Conservation (phyloP, 2,888 invertebrate species). For the Leptopilina myrica region DNA sequence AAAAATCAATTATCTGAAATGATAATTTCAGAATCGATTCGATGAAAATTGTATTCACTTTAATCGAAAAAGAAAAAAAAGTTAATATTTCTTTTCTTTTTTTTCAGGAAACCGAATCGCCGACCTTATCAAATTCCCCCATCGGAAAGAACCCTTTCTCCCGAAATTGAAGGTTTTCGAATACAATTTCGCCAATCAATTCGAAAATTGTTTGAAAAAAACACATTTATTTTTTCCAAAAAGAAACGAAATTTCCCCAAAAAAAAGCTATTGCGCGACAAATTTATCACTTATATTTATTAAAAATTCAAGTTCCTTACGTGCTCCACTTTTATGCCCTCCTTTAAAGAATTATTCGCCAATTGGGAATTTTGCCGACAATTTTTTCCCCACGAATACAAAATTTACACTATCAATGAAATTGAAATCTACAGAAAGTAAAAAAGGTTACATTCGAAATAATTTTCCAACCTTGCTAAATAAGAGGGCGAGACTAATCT, state of each 20-base stretch:
- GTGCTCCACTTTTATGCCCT: conserved; percentile 31
- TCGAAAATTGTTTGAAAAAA: no score
- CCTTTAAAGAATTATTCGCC: conserved; percentile 5
- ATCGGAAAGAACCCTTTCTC: conserved; percentile 11
- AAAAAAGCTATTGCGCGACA: neutral
- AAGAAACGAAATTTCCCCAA: neutral
- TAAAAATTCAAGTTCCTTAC: neutral
- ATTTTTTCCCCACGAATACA: neutral
- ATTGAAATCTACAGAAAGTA: no score
- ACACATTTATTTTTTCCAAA: neutral
- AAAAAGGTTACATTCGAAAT: no score
- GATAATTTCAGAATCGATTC: neutral
- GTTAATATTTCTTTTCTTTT: no score
- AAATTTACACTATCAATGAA: no score
- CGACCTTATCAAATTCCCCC: conserved; percentile 16
- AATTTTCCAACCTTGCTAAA: no score
- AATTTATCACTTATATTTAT: neutral
- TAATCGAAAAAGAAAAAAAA: no score
- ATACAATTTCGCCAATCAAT: no score
- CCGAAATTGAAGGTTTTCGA: conserved; percentile 22
- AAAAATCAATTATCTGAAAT: neutral
- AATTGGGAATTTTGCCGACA: neutral
- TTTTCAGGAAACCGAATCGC: neutral
- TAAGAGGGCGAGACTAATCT: conserved; percentile 18
- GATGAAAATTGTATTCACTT: no score